These are phyloP conservation scores for Arenaria interpres DNA, from an alignment of 2,113 vertebrate genomes.

Conservation along the genomic window DNA sequence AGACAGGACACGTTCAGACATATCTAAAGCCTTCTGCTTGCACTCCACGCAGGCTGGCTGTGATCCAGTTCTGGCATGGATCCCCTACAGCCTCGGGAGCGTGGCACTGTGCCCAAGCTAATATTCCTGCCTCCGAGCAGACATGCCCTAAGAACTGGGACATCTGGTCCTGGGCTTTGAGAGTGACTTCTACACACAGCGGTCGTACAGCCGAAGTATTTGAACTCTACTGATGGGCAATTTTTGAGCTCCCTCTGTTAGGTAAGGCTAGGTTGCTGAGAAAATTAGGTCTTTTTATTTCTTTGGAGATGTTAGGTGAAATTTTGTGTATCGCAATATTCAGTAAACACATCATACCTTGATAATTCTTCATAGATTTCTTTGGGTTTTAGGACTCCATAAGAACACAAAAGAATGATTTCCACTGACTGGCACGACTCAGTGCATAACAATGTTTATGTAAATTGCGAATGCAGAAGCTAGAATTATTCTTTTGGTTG, in stretches of 20 bases:
- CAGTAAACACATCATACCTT: not conserved
- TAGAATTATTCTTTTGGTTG: not conserved
- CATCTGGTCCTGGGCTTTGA: not conserved
- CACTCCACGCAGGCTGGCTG: not conserved
- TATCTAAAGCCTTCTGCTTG: not conserved
- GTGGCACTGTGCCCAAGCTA: not conserved
- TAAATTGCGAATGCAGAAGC: not conserved
- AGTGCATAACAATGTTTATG: not conserved
- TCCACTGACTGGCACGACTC: not conserved
- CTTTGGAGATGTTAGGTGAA: not conserved
- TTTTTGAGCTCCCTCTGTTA: not conserved
- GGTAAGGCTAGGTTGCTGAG: not conserved
- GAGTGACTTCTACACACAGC: not conserved
- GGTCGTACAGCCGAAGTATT: not conserved
- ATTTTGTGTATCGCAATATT: not conserved
- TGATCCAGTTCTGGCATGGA: not conserved
- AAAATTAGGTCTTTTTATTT: not conserved
- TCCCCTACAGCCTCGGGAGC: not conserved
- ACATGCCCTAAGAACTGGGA: not conserved
- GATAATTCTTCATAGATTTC: not conserved
- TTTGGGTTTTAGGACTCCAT: not conserved
- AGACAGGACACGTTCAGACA: not conserved
- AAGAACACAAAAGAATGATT: not conserved
- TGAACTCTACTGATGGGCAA: not conserved
- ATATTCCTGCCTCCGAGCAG: not conserved